phyloP scores from a whole-genome alignment of 2,888 invertebrate species.

The Byasa hedistus region DNA sequence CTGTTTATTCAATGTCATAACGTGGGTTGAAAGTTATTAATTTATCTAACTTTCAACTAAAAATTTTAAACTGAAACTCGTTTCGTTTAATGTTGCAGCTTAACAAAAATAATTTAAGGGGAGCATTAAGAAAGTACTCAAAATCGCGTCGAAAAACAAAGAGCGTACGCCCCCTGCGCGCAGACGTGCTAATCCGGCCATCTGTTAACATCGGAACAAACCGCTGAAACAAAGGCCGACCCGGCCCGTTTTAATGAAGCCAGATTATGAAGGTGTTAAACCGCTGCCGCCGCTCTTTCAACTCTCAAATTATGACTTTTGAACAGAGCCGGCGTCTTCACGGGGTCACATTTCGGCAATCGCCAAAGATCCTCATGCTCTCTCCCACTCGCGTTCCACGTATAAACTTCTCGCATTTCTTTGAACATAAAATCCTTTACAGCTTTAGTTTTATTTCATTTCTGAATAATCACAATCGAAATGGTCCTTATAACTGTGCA shows the following conservation, averaged over 20 bases:
- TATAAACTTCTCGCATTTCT: conserved; percentile 65
- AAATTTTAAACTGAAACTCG: neutral
- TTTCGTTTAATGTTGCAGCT: conserved; percentile 8
- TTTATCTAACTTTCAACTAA: neutral
- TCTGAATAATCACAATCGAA: conserved; percentile 40
- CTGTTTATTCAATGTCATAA: too few species aligned
- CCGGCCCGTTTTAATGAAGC: conserved; percentile 73
- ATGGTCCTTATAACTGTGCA: conserved; percentile 55
- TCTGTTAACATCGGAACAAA: conserved; percentile 74
- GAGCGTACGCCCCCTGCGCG: conserved; percentile 53
- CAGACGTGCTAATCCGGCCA: conserved; percentile 73
- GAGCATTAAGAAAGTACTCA: conserved; percentile 25
- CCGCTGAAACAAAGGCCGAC: conserved; percentile 77
- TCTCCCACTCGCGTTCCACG: conserved; percentile 48
- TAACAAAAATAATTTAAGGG: conserved; percentile 19
- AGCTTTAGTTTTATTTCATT: conserved; percentile 50
- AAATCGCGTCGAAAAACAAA: conserved; percentile 33
- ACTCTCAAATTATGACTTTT: conserved; percentile 77
- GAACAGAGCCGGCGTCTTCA: conserved; percentile 63
- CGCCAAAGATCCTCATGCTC: conserved; percentile 58
- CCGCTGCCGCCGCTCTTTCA: conserved; percentile 71
- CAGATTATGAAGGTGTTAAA: conserved; percentile 80
- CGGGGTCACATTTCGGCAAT: conserved; percentile 73
- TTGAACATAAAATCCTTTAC: conserved; percentile 59
- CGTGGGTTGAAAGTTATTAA: neutral